Evolutionary conservation across 2,888 invertebrate genomes (phyloP), one percentile per base, ranked within the genome.

Genomic region (Tenodera sinensis): DNA sequence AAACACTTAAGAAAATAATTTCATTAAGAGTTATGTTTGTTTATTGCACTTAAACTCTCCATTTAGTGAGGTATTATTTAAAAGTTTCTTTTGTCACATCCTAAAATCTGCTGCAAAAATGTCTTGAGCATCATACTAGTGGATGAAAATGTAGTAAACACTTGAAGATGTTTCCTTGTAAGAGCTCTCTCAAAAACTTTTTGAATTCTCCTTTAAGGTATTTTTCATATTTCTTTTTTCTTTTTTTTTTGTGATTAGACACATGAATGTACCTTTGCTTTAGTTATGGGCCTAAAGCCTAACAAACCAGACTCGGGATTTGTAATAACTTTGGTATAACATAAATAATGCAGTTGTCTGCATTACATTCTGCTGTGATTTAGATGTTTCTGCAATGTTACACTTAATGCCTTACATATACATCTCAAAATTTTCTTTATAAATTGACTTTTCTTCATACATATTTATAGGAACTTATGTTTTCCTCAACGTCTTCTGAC

Each of bases 401-500:
- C 4, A 54, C 54, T 71, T 15, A 20, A 71, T 71, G 54, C 8
- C 84, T 20, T 84, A 28, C 84, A 84, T 25, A 34, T 27, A 27
- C 25, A n/a, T 34, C 6, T 84, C n/a, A 27, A 15, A 84, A 28
- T 27, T 20, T 1, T 71, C 1, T 71, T 71, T 71, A 71, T 54
- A 15, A 71, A 3, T 71, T 71, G 54, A 71, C 54, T 71, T 6
- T 47, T 47, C 54, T 71, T 20, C 54, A 71, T 71, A 71, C 54
- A 71, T 71, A 71, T 71, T 71, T 71, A 71, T 71, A 71, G 54
- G 54, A 71, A 71, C 54, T 71, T 71, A 4, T 25, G 25, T n/a
- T 20, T 27, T 28, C n/a, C 81, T 81, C 84, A 84, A 27, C 88
- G 15, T 82, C 89, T 83, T 47, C 90, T 83, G 4, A 90, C 88